Evolutionary conservation across 92 coral and sea anemone species (phyloP), one percentile per base, ranked within the genome.

Genomic region (Umimayanthus kanabou): DNA sequence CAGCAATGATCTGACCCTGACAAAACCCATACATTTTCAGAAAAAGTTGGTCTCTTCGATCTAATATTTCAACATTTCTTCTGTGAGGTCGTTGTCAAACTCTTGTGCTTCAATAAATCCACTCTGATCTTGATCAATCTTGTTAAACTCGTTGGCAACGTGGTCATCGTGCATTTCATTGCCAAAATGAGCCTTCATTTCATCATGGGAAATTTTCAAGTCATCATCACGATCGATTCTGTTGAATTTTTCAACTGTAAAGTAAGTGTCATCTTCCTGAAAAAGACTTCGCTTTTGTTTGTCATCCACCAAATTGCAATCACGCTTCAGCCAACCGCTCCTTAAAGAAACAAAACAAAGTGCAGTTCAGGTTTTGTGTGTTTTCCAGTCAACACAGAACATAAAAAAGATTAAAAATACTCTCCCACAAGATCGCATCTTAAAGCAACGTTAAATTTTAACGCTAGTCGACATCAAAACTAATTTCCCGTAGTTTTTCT

Each of bases 21-120:
- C 28, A 66, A 66, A 66, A 18, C 50, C 50, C 50, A 47, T 6
- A 47, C 11, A 49, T 8, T 30, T 49, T 74, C 15, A 4, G 2
- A 2, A 30, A 42, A 39, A 77, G 61, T 47, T 47, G 20, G 58
- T 14, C 58, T 53, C 58, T 11, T 53, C 58, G 58, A 13, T 53
- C 20, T 18, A 53, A 53, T 53, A 7, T 73, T 28, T 30, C 43
- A 73, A 20, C 76, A 64, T 66, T 5, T 81, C 75, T 10, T 81
- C 39, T 7, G 20, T 42, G 85, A 80, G 64, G 40, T 65, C 85
- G 29, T 45, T 65, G 70, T 81, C 85, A 65, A 81, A 81, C 70
- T 81, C 85, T 5, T 25, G 73, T 39, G 85, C 85, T 39, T 81
- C 85, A 64, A 81, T 81, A 37, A 81, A 81, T 25, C 85, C 85